Evolutionary conservation across 2,797 vertebrate genomes (phyloP), one percentile per base, ranked within the genome.

Genomic region (Paedocypris micromegethes): DNA sequence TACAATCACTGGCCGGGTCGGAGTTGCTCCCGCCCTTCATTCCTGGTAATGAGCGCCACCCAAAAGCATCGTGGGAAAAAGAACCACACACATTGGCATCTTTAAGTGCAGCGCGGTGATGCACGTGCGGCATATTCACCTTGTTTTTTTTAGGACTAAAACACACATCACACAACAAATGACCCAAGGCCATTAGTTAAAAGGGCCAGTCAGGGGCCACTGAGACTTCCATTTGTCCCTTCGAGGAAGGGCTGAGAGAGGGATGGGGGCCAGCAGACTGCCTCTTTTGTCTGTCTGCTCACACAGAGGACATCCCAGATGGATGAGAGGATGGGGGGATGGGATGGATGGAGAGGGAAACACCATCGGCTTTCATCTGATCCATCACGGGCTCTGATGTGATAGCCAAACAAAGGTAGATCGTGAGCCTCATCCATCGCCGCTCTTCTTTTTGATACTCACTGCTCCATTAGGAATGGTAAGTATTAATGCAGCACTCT

Each of bases 311-410:
- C 82, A 79, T 75, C 75, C 74, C 82, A 84, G 84, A 87, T 84
- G 78, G 83, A 85, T 84, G 75, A 74, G 64, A 46, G 61, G 67
- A 65, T 23, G 66, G 71, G 76, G 74, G 80, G 79, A 83, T 77
- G 8, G 56, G 77, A 75, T 23, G 77, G 73, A 75, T 63, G 76
- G 72, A 75, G 66, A 57, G 45, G 43, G 52, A 62, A 41, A 58
- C 78, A 78, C 77, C 74, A 23, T 23, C 23, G 23, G 79, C 72
- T 75, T 77, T 84, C 79, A 80, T 85, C 83, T 82, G 78, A 86
- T 83, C 81, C 79, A 72, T 84, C 82, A 82, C 43, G 83, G 83
- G 80, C 75, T 77, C 73, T 73, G 78, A 77, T 79, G 85, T 87
- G 80, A 84, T 72, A 73, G 48, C 58, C n/a, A 38, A 23, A 23